Conservation (phyloP, 2,797 vertebrate genomes). For the Acropternis orthonyx region DNA sequence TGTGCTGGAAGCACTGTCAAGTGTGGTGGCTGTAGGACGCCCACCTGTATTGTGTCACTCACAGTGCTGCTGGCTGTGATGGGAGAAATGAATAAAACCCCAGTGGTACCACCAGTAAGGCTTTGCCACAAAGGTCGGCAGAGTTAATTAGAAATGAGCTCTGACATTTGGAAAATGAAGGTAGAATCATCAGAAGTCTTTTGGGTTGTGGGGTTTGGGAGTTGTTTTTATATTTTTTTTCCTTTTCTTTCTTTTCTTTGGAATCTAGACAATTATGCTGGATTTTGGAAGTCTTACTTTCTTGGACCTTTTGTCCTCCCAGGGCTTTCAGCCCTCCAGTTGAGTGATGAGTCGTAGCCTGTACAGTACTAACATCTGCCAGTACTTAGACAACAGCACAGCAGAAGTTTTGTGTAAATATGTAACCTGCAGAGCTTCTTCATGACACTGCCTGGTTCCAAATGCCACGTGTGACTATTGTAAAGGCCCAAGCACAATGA, state of each 20-base stretch:
- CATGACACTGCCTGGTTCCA: neutral
- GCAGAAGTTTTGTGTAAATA: neutral
- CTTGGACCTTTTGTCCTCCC: neutral
- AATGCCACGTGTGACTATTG: accelerated
- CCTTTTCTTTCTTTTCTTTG: neutral
- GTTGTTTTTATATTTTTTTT: neutral
- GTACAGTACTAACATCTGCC: neutral
- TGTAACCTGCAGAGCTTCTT: neutral
- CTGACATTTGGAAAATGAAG: neutral
- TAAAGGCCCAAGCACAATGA: neutral
- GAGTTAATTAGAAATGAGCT: neutral
- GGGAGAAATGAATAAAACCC: neutral
- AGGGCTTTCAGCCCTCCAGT: neutral
- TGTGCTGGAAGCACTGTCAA: neutral
- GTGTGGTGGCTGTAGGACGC: neutral
- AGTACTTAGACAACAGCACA: neutral
- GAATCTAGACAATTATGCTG: neutral
- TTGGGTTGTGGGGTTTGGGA: neutral
- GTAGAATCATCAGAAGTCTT: neutral
- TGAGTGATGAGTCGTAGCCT: neutral
- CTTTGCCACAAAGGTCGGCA: neutral
- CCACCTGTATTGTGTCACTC: neutral
- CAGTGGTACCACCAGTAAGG: neutral
- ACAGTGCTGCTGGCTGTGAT: neutral
- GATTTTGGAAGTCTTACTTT: neutral